Evolutionary conservation across 64 coral and sea anemone genomes (phyloP).

Genomic region (Pocillopora verrucosa): DNA sequence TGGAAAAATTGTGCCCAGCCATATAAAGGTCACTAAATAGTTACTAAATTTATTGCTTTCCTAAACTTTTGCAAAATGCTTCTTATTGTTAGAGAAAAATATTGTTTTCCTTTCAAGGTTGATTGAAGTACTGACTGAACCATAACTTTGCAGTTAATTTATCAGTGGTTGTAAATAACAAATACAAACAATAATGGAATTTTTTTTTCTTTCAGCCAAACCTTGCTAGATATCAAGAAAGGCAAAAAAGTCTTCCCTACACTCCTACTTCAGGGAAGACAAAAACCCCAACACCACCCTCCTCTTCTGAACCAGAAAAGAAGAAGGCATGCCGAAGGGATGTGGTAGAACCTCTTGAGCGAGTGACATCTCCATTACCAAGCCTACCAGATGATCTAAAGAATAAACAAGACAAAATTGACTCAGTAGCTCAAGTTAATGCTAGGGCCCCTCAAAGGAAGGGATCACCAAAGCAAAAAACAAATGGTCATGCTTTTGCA

Average conservation of each 20-base stretch:
- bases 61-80: too few relatives aligned
- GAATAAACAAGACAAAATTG: conserved; percentile 78
- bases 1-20: too few relatives aligned
- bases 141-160: too few relatives aligned
- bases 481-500: not conserved
- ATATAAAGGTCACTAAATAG: too few relatives aligned
- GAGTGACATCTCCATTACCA: conserved; percentile 82
- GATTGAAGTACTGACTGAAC: too few relatives aligned
- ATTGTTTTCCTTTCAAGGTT: too few relatives aligned
- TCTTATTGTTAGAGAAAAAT: too few relatives aligned
- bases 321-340: conserved; percentile 73
- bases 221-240: conserved; percentile 87
- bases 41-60: too few relatives aligned
- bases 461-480: conserved; percentile 45
- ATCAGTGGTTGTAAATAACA: too few relatives aligned
- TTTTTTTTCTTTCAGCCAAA: conserved; percentile 54
- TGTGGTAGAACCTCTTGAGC: conserved; percentile 73
- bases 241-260: conserved; percentile 62
- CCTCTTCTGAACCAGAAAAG: conserved; percentile 59
- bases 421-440: conserved; percentile 58
- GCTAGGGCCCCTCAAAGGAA: conserved; percentile 5
- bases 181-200: not conserved
- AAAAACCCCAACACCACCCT: conserved; percentile 78
- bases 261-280: conserved; percentile 63
- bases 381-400: conserved; percentile 81